Conservation (phyloP, 2,797 vertebrate genomes). For the Gallinago nigripennis region DNA sequence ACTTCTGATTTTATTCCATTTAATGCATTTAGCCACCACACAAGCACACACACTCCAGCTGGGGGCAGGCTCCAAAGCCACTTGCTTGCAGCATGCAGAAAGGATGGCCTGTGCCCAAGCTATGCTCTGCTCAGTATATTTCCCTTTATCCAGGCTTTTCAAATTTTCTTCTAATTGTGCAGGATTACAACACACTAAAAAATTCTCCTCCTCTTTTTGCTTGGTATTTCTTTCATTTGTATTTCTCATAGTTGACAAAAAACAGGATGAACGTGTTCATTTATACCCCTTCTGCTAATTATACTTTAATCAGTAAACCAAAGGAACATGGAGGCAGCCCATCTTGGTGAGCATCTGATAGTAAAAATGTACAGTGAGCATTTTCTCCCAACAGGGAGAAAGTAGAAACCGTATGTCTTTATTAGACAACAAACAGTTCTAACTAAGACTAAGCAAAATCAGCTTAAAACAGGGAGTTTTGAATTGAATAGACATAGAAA, state of each 20-base stretch:
- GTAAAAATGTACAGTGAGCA: not conserved
- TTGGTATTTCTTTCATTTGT: not conserved
- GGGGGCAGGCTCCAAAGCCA: not conserved
- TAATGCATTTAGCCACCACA: not conserved
- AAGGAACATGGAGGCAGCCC: not conserved
- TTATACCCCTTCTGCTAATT: not conserved
- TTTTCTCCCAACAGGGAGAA: not conserved
- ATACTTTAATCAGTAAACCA: not conserved
- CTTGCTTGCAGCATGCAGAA: not conserved
- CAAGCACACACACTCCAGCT: not conserved
- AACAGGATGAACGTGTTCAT: not conserved
- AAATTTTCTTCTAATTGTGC: not conserved
- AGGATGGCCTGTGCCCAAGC: not conserved
- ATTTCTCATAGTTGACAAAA: not conserved
- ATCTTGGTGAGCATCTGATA: not conserved
- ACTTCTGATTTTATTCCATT: not conserved
- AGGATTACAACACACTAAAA: not conserved
- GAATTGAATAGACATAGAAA: not conserved
- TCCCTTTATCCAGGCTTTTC: not conserved
- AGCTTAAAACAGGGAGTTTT: not conserved
- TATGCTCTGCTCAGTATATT: not conserved
- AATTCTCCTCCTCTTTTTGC: not conserved
- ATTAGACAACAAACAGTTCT: not conserved
- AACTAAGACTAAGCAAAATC: not conserved
- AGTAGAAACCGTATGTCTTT: not conserved